These are phyloP conservation scores for Protobothrops mucrosquamatus DNA, from an alignment of 2,113 vertebrate genomes.

Conservation along the genomic window DNA sequence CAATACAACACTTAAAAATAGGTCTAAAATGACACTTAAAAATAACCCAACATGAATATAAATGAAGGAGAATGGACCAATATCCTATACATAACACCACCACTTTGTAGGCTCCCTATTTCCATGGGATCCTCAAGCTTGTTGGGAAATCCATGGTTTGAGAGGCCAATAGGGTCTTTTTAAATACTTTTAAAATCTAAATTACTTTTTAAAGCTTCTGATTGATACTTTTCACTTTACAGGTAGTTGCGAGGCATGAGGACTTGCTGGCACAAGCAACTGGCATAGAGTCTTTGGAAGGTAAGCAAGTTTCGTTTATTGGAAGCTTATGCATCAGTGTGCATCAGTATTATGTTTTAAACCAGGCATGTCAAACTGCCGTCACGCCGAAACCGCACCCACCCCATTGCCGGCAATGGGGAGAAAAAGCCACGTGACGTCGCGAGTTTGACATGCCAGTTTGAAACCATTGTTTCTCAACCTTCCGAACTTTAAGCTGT, in stretches of 20 bases:
- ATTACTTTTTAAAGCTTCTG: not conserved
- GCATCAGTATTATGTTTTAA: not conserved
- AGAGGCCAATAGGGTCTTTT: not conserved
- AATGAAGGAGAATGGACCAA: not conserved
- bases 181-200: not conserved
- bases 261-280: constrained; percentile 94
- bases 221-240: constrained; percentile 37
- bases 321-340: too few relatives aligned
- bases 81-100: not conserved
- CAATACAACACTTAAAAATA: not conserved
- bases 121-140: not conserved
- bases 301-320: constrained; percentile 56
- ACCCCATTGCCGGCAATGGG: too few relatives aligned
- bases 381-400: too few relatives aligned
- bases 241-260: constrained; percentile 97
- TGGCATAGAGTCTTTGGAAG: constrained; percentile 96
- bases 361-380: too few relatives aligned
- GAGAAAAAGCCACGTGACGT: too few relatives aligned
- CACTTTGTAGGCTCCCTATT: not conserved
- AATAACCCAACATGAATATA: not conserved
- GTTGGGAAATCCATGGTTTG: not conserved
- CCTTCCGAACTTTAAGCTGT: not conserved
- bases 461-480: not conserved
- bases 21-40: not conserved
- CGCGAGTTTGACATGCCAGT: too few relatives aligned